These are phyloP conservation scores for Andrena flavipes DNA, from an alignment of 2,888 invertebrate species.

Conservation along the genomic window DNA sequence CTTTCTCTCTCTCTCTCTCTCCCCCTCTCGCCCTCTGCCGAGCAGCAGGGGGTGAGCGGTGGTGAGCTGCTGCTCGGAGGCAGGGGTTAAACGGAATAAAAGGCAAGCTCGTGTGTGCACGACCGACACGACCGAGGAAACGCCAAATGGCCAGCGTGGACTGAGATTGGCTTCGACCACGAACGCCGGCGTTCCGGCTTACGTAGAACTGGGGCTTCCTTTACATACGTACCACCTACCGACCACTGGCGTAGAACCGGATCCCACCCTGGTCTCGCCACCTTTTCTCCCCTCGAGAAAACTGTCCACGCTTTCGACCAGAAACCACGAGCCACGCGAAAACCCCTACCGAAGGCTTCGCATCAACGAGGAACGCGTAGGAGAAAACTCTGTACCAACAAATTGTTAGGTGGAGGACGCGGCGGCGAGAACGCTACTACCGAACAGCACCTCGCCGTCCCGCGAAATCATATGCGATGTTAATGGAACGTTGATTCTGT, in stretches of 20 bases:
- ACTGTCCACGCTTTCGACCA: not conserved
- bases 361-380: too few species aligned
- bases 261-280: not conserved
- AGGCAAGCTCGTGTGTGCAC: conserved; percentile 67
- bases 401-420: too few species aligned
- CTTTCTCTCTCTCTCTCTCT: not conserved
- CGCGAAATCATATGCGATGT: too few species aligned
- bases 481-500: not conserved
- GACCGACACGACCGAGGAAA: conserved; percentile 73
- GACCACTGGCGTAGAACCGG: conserved; percentile 59
- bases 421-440: too few species aligned
- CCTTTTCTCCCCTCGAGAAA: not conserved
- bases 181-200: conserved; percentile 67
- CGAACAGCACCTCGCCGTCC: too few species aligned
- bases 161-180: conserved; percentile 75
- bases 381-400: too few species aligned
- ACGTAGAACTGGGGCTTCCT: conserved; percentile 73
- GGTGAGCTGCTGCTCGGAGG: conserved; percentile 53
- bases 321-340: not conserved
- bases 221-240: conserved; percentile 66
- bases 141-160: conserved; percentile 79
- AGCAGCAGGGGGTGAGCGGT: conserved; percentile 29
- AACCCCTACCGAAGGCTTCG: too few species aligned
- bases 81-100: conserved; percentile 66
- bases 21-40: not conserved